Percentiles rank a stretch among this genome's conserved stretches.
These are phyloP conservation scores for Okamejei kenojei DNA, from an alignment of 2,797 vertebrate species.

Conservation along the genomic window DNA sequence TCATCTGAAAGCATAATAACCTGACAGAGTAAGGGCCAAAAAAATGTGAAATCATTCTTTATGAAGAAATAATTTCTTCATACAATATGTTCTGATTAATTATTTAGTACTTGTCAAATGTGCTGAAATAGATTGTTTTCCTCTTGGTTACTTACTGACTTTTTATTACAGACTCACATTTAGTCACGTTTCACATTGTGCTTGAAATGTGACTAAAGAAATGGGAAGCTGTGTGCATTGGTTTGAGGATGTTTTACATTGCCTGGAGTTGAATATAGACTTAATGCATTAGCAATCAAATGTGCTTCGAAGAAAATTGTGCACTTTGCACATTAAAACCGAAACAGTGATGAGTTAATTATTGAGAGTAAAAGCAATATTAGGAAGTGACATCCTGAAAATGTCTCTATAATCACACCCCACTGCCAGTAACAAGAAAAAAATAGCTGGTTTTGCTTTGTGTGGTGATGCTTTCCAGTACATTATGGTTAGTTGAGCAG, in stretches of 20 bases:
- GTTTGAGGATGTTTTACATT: not conserved
- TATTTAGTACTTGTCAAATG: too few relatives aligned
- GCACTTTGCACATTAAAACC: slow-evolving; percentile 31
- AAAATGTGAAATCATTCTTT: not conserved
- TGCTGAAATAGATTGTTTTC: too few relatives aligned
- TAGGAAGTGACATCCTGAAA: slow-evolving; percentile 32
- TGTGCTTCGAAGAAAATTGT: not conserved
- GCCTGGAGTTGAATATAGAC: not conserved
- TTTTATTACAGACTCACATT: too few relatives aligned
- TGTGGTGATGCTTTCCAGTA: slow-evolving; percentile 34
- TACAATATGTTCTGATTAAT: too few relatives aligned
- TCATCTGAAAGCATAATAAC: not conserved
- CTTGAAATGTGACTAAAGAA: not conserved
- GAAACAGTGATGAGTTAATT: not conserved
- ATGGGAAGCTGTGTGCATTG: not conserved
- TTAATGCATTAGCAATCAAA: not conserved
- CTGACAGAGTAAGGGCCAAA: not conserved
- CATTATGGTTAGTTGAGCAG: slow-evolving; percentile 14
- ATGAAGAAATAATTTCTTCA: too few relatives aligned
- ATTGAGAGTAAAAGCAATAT: slow-evolving; percentile 32
- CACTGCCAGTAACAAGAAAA: slow-evolving; percentile 30
- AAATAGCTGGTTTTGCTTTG: slow-evolving; percentile 23
- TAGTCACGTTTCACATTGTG: not conserved
- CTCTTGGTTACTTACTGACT: not conserved
- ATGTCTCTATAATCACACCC: slow-evolving; percentile 11